Evolutionary conservation across 2,797 vertebrate genomes (phyloP).

Genomic region (Selene dorsalis): DNA sequence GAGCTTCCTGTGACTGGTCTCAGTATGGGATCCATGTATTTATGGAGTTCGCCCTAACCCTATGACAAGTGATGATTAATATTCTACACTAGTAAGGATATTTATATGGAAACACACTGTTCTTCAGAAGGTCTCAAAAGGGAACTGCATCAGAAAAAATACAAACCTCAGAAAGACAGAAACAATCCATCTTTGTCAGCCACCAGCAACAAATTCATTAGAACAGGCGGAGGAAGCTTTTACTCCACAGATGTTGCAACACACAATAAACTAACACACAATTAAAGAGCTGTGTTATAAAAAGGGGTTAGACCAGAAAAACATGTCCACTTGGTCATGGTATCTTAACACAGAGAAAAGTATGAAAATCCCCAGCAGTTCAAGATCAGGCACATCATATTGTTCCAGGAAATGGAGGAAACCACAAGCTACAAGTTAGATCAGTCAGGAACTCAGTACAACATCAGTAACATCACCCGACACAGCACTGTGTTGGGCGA

Average conservation of each 20-base stretch:
- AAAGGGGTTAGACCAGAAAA: neutral
- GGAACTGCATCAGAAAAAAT: neutral
- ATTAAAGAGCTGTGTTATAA: neutral
- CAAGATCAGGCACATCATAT: no score
- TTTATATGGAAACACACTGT: neutral
- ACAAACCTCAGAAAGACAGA: neutral
- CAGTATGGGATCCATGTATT: constrained; percentile 23
- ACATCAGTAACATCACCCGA: no score
- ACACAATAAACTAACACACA: neutral
- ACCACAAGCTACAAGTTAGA: no score
- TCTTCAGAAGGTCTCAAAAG: neutral
- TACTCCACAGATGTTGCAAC: neutral
- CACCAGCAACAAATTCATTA: neutral
- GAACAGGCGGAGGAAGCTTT: neutral
- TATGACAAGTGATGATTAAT: neutral
- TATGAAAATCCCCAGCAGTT: no score
- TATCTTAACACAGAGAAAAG: no score
- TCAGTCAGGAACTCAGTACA: no score
- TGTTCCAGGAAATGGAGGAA: no score
- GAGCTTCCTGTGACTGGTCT: constrained; percentile 30
- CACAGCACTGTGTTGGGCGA: no score
- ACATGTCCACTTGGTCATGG: neutral
- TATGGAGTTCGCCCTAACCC: no score
- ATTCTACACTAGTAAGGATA: neutral
- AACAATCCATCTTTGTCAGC: neutral